A percentile compares a stretch with the other conserved stretches of the same genome.
These are phyloP conservation scores for Eurytoma adleriae DNA, from an alignment of 2,888 invertebrate genomes.

Conservation along the genomic window DNA sequence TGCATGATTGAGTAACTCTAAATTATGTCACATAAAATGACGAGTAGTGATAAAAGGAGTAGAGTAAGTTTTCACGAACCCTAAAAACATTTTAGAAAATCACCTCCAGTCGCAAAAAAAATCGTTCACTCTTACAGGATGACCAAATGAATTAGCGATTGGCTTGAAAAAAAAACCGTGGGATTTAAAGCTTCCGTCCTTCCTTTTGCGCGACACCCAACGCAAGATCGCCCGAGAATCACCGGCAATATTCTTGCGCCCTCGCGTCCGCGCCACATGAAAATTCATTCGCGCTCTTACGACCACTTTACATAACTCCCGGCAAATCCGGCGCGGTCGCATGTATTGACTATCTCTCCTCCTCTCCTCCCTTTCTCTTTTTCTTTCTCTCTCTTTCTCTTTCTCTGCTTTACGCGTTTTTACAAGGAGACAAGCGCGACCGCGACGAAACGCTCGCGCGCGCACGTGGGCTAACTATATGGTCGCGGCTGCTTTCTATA, in stretches of 20 bases:
- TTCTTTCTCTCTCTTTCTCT: background rate
- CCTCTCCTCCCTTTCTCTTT: background rate
- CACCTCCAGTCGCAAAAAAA: background rate
- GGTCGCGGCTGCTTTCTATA: slow-evolving; percentile 47
- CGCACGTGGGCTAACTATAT: slow-evolving; percentile 56
- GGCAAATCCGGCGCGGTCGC: too few relatives aligned
- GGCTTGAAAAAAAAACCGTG: background rate
- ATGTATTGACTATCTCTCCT: too few relatives aligned
- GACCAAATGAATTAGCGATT: background rate
- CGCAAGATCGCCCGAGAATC: background rate
- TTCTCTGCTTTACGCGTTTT: background rate
- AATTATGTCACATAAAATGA: too few relatives aligned
- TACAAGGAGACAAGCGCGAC: background rate
- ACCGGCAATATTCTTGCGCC: background rate
- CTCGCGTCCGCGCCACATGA: background rate
- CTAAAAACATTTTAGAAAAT: too few relatives aligned
- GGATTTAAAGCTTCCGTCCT: background rate
- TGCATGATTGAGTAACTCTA: too few relatives aligned
- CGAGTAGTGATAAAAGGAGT: too few relatives aligned
- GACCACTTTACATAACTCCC: background rate
- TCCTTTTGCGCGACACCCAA: background rate
- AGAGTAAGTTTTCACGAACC: too few relatives aligned
- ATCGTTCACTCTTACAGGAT: background rate
- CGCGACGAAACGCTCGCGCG: background rate
- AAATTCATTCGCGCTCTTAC: slow-evolving; percentile 11